These are phyloP conservation scores for Megaceryle maxima DNA, from an alignment of 2,113 vertebrate species.

Conservation along the genomic window DNA sequence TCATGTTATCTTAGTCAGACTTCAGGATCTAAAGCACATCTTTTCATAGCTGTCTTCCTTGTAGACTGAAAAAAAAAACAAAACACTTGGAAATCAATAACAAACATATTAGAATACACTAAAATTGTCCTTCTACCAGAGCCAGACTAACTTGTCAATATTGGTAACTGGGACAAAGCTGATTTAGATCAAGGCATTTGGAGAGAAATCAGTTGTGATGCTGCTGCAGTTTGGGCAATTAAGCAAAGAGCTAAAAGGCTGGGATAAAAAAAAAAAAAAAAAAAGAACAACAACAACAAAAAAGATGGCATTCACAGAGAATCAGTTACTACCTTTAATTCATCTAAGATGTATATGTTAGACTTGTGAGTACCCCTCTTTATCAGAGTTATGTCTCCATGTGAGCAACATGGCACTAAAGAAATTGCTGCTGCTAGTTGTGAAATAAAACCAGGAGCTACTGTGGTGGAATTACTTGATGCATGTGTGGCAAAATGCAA, in stretches of 20 bases:
- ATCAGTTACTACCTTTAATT: not conserved
- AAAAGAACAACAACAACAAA: too few species aligned
- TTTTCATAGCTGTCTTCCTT: not conserved
- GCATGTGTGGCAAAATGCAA: not conserved
- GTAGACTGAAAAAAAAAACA: not conserved
- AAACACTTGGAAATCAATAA: not conserved
- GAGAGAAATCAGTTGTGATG: slow-evolving; percentile 8
- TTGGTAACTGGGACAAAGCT: not conserved
- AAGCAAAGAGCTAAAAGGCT: not conserved
- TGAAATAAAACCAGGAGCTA: not conserved
- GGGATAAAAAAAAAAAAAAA: not conserved
- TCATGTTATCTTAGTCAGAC: not conserved
- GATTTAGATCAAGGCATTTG: slow-evolving; percentile 26
- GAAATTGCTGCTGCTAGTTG: not conserved
- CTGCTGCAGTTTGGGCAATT: slow-evolving; percentile 9
- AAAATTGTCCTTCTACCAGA: not conserved
- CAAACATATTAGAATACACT: not conserved
- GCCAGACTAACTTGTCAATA: not conserved
- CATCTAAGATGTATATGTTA: not conserved
- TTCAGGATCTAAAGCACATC: not conserved
- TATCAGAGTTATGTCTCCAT: not conserved
- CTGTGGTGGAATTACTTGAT: not conserved
- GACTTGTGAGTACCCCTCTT: not conserved
- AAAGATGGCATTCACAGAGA: not conserved
- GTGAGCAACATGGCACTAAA: not conserved